These are phyloP conservation scores for Tenualosa ilisha DNA, from an alignment of 2,797 vertebrate species.

Conservation along the genomic window DNA sequence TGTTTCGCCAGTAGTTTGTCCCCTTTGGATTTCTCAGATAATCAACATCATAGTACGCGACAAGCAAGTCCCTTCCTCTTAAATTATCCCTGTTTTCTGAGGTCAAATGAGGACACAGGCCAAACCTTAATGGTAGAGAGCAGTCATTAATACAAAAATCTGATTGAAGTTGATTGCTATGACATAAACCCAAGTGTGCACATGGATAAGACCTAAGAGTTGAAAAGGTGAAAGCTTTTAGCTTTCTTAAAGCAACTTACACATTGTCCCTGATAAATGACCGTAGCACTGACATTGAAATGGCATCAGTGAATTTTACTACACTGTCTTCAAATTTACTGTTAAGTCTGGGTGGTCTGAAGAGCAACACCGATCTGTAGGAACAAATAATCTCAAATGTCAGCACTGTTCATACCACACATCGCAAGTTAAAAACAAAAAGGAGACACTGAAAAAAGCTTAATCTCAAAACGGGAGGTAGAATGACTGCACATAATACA, in stretches of 20 bases:
- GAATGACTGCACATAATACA: background rate
- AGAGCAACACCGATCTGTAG: slow-evolving; percentile 56
- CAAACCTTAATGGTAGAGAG: slow-evolving; percentile 48
- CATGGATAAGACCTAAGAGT: background rate
- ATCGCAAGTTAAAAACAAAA: background rate
- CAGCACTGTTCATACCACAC: background rate
- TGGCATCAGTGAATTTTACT: slow-evolving; percentile 38
- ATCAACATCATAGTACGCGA: slow-evolving; percentile 58
- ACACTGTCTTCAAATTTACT: slow-evolving; percentile 61
- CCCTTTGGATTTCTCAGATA: slow-evolving; percentile 60
- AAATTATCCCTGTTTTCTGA: slow-evolving; percentile 54
- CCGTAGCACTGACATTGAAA: slow-evolving; percentile 49
- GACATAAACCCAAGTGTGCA: background rate
- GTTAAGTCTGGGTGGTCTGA: slow-evolving; percentile 57
- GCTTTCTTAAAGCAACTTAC: slow-evolving; percentile 39
- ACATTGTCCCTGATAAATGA: slow-evolving; percentile 58
- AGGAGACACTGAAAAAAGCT: background rate
- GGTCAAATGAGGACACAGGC: slow-evolving; percentile 62
- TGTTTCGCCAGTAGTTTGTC: slow-evolving; percentile 66
- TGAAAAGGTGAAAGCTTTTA: background rate
- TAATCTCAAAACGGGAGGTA: background rate
- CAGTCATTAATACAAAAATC: background rate
- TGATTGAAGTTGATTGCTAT: background rate
- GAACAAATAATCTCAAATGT: background rate
- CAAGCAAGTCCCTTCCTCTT: slow-evolving; percentile 54